A percentile compares a stretch with the other conserved stretches of the same genome.
These are phyloP conservation scores for Drosophila percnosoma DNA, from an alignment of 2,888 invertebrate species.

Conservation along the genomic window DNA sequence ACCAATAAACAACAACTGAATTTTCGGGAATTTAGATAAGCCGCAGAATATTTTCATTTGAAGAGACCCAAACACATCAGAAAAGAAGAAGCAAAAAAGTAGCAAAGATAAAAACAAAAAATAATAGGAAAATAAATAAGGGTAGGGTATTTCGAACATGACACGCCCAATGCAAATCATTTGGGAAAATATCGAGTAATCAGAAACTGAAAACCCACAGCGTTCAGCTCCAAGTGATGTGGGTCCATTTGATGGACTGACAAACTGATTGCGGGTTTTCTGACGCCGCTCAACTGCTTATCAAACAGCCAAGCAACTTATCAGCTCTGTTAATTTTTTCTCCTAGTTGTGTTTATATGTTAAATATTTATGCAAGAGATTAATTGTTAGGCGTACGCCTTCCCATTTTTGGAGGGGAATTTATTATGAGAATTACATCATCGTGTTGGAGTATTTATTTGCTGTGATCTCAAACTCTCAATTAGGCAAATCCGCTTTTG, in stretches of 20 bases:
- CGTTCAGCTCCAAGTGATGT: conserved; percentile 40
- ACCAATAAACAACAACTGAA: conserved; percentile 63
- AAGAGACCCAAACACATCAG: conserved; percentile 14
- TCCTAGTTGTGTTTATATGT: conserved; percentile 43
- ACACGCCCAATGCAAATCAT: conserved; percentile 45
- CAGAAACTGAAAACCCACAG: background rate
- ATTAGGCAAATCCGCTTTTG: conserved; percentile 60
- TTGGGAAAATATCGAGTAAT: conserved; percentile 20
- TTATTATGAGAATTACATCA: conserved; percentile 43
- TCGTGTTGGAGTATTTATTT: conserved; percentile 11
- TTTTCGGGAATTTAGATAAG: conserved; percentile 77
- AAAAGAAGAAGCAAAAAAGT: conserved; percentile 46
- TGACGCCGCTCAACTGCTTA: conserved; percentile 17
- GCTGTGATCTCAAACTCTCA: conserved; percentile 50
- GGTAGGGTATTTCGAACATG: background rate
- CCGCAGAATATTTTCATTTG: conserved; percentile 58
- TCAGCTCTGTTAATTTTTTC: conserved; percentile 46
- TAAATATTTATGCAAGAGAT: conserved; percentile 76
- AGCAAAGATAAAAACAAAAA: conserved; percentile 27
- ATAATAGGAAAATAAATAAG: background rate
- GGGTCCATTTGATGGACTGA: conserved; percentile 48
- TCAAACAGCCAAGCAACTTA: conserved; percentile 54
- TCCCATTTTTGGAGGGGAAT: conserved; percentile 25
- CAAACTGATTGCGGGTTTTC: conserved; percentile 50
- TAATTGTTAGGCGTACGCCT: conserved; percentile 77